phyloP scores from a whole-genome alignment of 2,888 invertebrate species.

The Nomada fucata region DNA sequence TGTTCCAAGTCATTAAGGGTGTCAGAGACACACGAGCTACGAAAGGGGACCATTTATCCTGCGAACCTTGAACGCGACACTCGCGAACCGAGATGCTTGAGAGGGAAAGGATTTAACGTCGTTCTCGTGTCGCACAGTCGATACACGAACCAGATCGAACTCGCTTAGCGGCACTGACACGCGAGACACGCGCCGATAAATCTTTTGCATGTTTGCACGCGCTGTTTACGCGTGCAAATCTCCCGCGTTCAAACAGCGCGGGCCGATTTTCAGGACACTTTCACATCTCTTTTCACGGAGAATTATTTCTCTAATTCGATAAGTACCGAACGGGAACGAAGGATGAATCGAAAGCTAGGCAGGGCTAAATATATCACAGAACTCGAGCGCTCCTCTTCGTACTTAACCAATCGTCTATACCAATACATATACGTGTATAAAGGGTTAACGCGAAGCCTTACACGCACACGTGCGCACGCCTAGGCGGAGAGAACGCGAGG shows the following conservation, averaged over 20 bases:
- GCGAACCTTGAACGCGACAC: not conserved
- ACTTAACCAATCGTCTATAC: no score
- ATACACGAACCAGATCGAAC: not conserved
- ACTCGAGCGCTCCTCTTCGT: no score
- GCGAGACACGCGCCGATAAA: not conserved
- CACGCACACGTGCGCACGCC: constrained; percentile 59
- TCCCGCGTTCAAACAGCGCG: no score
- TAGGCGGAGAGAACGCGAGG: not conserved
- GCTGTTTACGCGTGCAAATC: not conserved
- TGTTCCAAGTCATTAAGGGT: not conserved
- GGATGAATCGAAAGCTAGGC: no score
- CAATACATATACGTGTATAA: no score
- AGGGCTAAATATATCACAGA: no score
- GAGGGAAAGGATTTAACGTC: no score
- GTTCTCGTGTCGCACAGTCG: not conserved
- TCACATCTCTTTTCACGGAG: no score
- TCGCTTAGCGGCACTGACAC: no score
- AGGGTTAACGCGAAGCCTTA: constrained; percentile 55
- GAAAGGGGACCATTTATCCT: not conserved
- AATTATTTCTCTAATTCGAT: no score
- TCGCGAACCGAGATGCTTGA: not conserved
- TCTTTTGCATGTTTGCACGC: not conserved
- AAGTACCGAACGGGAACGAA: no score
- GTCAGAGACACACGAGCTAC: not conserved
- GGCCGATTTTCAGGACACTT: no score